Evolutionary conservation across 1,140 invertebrate species (phyloP).

Genomic region (Trichonephila clavipes): DNA sequence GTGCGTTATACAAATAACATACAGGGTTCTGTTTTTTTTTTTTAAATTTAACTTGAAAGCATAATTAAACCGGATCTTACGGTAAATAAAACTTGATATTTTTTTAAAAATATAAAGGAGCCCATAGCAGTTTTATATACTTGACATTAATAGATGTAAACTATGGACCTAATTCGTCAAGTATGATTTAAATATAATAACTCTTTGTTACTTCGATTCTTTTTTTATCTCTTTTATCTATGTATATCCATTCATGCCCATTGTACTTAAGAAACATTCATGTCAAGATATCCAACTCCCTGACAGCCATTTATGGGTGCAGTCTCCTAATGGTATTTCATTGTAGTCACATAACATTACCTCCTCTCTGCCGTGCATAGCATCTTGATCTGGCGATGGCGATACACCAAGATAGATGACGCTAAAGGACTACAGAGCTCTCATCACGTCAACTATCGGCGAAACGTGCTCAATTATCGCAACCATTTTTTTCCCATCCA

Average conservation of each 20-base stretch:
- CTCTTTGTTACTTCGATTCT: background rate
- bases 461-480: slow-evolving; percentile 44
- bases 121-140: no score
- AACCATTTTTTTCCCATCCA: slow-evolving; percentile 18
- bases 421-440: slow-evolving; percentile 28
- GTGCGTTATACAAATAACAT: no score
- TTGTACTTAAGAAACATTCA: background rate
- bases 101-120: no score
- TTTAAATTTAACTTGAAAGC: no score
- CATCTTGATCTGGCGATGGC: slow-evolving; percentile 21
- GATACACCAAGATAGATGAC: slow-evolving; percentile 18
- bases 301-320: background rate
- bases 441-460: slow-evolving; percentile 56
- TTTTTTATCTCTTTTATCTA: background rate
- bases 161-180: no score
- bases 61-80: no score
- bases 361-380: background rate
- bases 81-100: no score
- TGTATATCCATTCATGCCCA: background rate
- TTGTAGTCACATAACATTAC: background rate
- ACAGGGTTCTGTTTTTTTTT: no score
- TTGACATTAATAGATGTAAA: no score
- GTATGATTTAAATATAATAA: no score
- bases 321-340: background rate
- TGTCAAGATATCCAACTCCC: background rate